Evolutionary conservation across 2,797 vertebrate genomes (phyloP), one percentile per base, ranked within the genome.

Genomic region (Toxotes lorentzi): DNA sequence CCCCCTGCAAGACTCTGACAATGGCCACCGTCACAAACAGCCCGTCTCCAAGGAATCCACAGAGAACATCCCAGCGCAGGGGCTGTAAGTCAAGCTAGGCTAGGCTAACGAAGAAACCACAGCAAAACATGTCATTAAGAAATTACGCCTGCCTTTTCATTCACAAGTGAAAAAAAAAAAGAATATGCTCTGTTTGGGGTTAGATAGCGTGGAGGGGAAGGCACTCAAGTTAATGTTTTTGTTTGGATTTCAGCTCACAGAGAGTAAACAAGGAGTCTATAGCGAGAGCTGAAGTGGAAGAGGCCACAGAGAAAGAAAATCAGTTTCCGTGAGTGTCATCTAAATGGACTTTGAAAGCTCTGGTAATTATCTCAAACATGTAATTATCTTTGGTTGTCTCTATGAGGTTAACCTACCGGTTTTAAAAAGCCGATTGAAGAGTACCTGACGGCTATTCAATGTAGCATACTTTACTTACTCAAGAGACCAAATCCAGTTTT

Each of bases 301-400:
- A 84, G 86, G 87, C 83, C 68, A 59, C 69, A 67, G 75, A 73
- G 79, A 70, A 66, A 81, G 54, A 58, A 47, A 70, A 69, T 90
- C 84, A 78, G 82, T 91, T 91, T 90, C 83, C n/a, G 47, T 68
- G 64, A 90, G 88, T 85, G 88, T 88, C 82, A 80, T 84, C 75
- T 79, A 86, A 89, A 90, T 75, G 75, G 85, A 88, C 86, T 85
- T 81, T 91, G 76, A 92, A 91, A 87, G 89, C 86, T 80, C 66
- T 78, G 84, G 82, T 92, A 94, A 94, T 93, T 94, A 93, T 92
- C 92, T 89, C 81, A 91, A 92, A 92, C 84, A 73, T 93, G 89
- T 93, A 90, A 93, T 94, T 94, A 94, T 93, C 91, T 87, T 82
- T 81, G 83, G 54, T 88, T 79, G 84, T 82, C 86, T 90, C 90